Conservation (phyloP, 2,113 vertebrate genomes). For the Azemiops feae region DNA sequence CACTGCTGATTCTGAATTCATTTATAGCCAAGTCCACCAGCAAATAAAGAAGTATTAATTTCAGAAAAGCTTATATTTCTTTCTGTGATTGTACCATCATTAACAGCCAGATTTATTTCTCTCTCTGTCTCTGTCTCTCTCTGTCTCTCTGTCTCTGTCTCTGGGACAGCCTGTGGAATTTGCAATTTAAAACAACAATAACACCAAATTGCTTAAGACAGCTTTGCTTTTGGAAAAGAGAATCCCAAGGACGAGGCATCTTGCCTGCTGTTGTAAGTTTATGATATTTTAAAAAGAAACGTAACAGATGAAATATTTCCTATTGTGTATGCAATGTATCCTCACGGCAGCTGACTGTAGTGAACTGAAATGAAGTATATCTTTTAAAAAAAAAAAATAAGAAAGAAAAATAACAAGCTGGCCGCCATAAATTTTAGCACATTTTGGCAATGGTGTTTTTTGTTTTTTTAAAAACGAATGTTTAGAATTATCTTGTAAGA, state of each 20-base stretch:
- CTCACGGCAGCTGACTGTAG: constrained; percentile 60
- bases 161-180: not conserved
- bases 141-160: too few relatives aligned
- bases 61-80: fast-evolving
- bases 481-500: constrained; percentile 11
- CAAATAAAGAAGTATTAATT: not conserved
- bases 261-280: fast-evolving
- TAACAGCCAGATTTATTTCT: not conserved
- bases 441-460: constrained; percentile 34
- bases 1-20: not conserved
- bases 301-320: constrained; percentile 51
- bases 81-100: not conserved
- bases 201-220: not conserved
- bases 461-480: constrained; percentile 25
- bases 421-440: constrained; percentile 37
- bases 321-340: constrained; percentile 45
- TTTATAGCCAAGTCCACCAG: constrained; percentile 9
- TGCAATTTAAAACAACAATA: not conserved
- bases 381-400: not conserved
- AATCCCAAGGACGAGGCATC: not conserved
- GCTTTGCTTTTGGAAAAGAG: not conserved
- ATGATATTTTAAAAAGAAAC: constrained; percentile 45
- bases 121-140: not conserved
- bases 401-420: not conserved
- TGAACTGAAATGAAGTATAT: not conserved